Base-by-base conservation (phyloP, 2,797 vertebrate genomes). In the Chrysocyon brachyurus region DNA sequence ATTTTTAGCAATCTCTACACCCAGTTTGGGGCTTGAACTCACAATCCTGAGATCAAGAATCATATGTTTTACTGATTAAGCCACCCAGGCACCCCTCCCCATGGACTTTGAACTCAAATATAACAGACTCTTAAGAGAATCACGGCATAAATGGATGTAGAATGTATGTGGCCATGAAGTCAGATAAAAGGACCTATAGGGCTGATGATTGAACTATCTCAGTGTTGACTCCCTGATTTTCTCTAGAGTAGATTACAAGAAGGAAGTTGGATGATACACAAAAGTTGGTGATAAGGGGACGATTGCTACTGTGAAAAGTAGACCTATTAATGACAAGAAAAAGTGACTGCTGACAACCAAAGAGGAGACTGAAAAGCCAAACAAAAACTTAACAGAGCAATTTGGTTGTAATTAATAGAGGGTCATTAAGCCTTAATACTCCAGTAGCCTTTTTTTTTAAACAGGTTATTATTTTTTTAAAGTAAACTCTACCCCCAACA, bases 91-190 rank as follows among this genome's bases (percentile, higher is more conserved):
- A 2, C 26, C 46, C 46, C 81, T 33, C 54, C 66, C 54, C 61
- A 12, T 82, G 46, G 86, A 92, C 52, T 92, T 83, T 83, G 75
- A 81, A 70, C 92, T 96, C 40, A 70, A 11, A 90, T 88, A 86
- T 78, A 78, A 77, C 15, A 72, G 57, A 84, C 40, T 83, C 36
- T 85, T 78, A 21, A 88, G 49, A 77, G 36, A 72, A 49, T 85
- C 52, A 46, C 85, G 56, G 46, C 59, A n/a, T 92, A 84, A 91
- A 72, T 89, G 54, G 75, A 63, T 56, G 31, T 84, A 12, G 12
- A 77, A 57, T 94, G 31, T 79, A 64, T 49, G 77, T 46, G 49
- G 40, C 12, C 46, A 21, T 64, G 61, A 88, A 84, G 16, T 84
- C 56, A 49, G 31, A 36, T 88, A 72, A 87, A 31, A 96, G 28